Evolutionary conservation across 2,888 invertebrate genomes (phyloP), one percentile per base, ranked within the genome.

Genomic region (Drosophila trichaetosa): DNA sequence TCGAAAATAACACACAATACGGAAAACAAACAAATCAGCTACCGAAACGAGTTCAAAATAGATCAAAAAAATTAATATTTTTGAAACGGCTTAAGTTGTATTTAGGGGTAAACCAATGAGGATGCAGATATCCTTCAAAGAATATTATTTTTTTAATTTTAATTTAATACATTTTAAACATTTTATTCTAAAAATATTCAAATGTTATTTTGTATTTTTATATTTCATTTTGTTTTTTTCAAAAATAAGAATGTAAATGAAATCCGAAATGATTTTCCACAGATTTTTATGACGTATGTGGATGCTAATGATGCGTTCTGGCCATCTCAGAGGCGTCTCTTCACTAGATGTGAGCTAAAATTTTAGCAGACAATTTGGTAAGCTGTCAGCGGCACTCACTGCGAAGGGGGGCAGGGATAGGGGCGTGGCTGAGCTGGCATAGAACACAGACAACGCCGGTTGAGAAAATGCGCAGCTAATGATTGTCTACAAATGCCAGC

Each of bases 311-410:
- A 79, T 83, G 75, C 73, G 56, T 74, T 67, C 63, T 51, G 57
- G 51, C 54, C n/a, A 49, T 34, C 60, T 71, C 57, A 66, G 72
- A 40, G 52, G 42, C 61, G 58, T 54, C 40, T 53, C 31, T 31
- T 4, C 11, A 36, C 40, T n/a, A 11, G 46, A 46, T 38, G 64
- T 48, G 58, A 71, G 63, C 51, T 46, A 16, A 70, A 72, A 65
- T 81, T 69, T 63, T 56, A 68, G 84, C 73, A 87, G 84, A 85
- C 89, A 87, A 85, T 85, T 85, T 89, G 89, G 85, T 87, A 85
- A 87, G 84, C 85, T 85, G 85, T 85, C 85, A 85, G 64, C 84
- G 76, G 69, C 85, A 85, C 69, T 84, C 82, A 72, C 67, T 63
- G 69, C 85, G 85, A 46, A 29, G 1, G 74, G 74, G 86, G 83